Conservation (phyloP, 2,797 vertebrate species). For the Oryzias sinensis region DNA sequence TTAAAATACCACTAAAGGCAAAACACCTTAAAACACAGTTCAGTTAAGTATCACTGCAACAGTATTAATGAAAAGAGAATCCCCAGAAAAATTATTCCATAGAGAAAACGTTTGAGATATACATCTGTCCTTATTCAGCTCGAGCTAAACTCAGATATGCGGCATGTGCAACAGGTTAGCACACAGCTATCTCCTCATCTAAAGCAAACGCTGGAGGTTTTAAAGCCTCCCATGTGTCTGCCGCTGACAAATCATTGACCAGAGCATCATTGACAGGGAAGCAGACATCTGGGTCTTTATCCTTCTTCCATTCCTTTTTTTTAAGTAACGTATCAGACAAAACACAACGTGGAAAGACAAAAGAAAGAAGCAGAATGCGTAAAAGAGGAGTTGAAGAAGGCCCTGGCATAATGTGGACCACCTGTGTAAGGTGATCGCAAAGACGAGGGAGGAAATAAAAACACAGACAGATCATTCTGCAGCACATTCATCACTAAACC, state of each 20-base stretch:
- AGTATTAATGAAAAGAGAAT: too few species aligned
- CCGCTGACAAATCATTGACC: constrained; percentile 29
- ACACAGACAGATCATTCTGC: constrained; percentile 45
- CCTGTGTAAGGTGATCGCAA: constrained; percentile 70
- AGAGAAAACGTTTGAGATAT: background rate
- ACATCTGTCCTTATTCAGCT: constrained; percentile 5
- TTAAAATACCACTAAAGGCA: too few species aligned
- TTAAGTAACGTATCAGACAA: constrained; percentile 35
- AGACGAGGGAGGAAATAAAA: constrained; percentile 51
- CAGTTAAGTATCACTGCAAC: too few species aligned
- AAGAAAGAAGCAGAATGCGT: constrained; percentile 33
- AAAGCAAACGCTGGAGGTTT: constrained; percentile 7
- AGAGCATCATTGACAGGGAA: constrained; percentile 26
- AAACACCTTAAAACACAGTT: too few species aligned
- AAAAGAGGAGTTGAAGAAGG: constrained; percentile 11
- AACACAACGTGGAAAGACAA: constrained; percentile 36
- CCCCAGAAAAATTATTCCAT: background rate
- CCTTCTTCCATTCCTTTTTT: constrained; percentile 39
- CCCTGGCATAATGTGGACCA: constrained; percentile 70
- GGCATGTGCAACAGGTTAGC: constrained; percentile 22
- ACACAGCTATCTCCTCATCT: constrained; percentile 6
- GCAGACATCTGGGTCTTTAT: constrained; percentile 38
- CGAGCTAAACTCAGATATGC: constrained; percentile 1
- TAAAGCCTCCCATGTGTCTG: constrained; percentile 23
- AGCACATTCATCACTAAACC: constrained; percentile 55